phyloP scores from a whole-genome alignment of 2,113 vertebrate genomes.

The Todiramphus chloris region DNA sequence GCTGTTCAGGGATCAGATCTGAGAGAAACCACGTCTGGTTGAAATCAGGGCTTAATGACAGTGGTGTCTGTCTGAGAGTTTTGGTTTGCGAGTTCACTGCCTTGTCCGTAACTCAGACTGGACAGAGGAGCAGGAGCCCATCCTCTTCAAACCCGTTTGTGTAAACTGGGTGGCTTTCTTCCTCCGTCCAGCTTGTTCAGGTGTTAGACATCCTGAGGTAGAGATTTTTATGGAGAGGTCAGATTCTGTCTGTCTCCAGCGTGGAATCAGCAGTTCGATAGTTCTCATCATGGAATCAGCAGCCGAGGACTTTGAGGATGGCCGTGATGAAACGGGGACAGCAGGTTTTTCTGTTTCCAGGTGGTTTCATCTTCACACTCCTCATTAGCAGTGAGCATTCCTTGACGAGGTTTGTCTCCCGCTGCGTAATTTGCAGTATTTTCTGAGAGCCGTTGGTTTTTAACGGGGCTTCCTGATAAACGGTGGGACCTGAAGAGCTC shows the following conservation, averaged over 20 bases:
- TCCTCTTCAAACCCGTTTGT: background rate
- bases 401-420: background rate
- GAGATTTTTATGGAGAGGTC: background rate
- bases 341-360: background rate
- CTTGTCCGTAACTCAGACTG: background rate
- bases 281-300: background rate
- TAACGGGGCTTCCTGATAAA: background rate
- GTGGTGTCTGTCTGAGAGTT: background rate
- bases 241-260: background rate
- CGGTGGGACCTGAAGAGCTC: background rate
- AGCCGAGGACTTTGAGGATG: background rate
- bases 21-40: background rate
- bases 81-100: background rate
- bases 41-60: background rate
- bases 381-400: background rate
- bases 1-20: background rate
- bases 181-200: background rate
- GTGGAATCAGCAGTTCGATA: rapidly evolving
- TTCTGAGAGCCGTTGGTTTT: background rate
- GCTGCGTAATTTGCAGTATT: background rate
- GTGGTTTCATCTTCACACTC: background rate
- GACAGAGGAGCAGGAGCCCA: background rate
- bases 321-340: background rate
- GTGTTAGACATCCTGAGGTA: background rate
- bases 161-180: background rate